Percentiles rank a stretch among this genome's conserved stretches.
Evolutionary conservation across 2,888 invertebrate species (phyloP).

Genomic region (Microctonus aethiopoides): DNA sequence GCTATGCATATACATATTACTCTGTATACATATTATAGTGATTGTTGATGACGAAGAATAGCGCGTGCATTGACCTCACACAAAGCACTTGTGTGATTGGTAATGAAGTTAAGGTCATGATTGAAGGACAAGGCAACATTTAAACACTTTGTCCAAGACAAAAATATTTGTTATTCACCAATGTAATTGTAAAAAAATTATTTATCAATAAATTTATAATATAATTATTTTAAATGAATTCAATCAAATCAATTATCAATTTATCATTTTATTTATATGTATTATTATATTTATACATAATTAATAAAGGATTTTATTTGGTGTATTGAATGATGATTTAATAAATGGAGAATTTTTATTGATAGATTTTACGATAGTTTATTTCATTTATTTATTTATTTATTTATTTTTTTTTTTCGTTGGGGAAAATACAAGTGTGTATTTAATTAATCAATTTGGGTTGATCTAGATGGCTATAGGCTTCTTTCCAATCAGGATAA

Average conservation of each 20-base stretch:
- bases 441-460: not conserved
- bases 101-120: constrained; percentile 1
- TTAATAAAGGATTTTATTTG: not conserved
- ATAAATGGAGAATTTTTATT: no score
- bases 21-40: not conserved
- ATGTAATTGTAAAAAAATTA: no score
- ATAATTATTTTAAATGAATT: no score
- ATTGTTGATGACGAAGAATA: not conserved
- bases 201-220: no score
- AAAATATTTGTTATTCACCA: not conserved
- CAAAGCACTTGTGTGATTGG: not conserved
- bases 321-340: no score
- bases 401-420: not conserved
- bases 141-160: not conserved
- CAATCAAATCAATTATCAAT: no score
- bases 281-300: not conserved
- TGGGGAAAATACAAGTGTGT: not conserved
- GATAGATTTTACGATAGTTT: no score
- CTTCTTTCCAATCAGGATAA: not conserved
- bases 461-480: not conserved
- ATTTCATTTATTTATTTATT: no score
- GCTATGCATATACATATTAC: no score
- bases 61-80: constrained; percentile 30
- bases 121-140: constrained; percentile 4
- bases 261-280: not conserved